These are phyloP conservation scores for Aleiodes testaceus DNA, from an alignment of 2,888 invertebrate genomes.

Conservation along the genomic window DNA sequence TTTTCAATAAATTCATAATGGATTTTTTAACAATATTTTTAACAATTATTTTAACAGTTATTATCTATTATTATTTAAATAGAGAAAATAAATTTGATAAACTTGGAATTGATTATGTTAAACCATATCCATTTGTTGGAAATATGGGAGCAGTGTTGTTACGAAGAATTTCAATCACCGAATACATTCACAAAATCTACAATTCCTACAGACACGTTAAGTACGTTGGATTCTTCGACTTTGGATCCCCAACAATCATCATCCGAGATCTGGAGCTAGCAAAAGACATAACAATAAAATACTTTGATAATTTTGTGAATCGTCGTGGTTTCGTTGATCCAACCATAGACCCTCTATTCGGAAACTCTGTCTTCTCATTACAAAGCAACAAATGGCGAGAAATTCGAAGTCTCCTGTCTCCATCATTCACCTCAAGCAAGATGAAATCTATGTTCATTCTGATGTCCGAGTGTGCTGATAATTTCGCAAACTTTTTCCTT, in stretches of 20 bases:
- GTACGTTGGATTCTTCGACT: slow-evolving; percentile 40
- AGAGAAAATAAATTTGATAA: slow-evolving; percentile 46
- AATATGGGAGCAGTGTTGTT: slow-evolving; percentile 46
- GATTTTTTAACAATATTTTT: slow-evolving; percentile 3
- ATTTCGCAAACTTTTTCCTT: slow-evolving; percentile 40
- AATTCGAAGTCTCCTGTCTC: slow-evolving; percentile 42
- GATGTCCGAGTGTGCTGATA: slow-evolving; percentile 45
- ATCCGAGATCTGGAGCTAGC: slow-evolving; percentile 63
- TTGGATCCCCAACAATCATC: slow-evolving; percentile 53
- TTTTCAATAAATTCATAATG: not conserved
- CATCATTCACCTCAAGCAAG: slow-evolving; percentile 51
- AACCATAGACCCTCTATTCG: slow-evolving; percentile 45
- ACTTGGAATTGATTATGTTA: slow-evolving; percentile 50
- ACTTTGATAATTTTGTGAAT: slow-evolving; percentile 49
- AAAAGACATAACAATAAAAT: slow-evolving; percentile 58
- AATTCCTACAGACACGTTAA: slow-evolving; percentile 49
- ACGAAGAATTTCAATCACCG: slow-evolving; percentile 27
- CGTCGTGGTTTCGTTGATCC: slow-evolving; percentile 41
- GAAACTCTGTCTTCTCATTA: slow-evolving; percentile 44
- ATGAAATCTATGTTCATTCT: slow-evolving; percentile 50
- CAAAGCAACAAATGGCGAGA: slow-evolving; percentile 45
- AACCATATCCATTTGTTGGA: slow-evolving; percentile 47
- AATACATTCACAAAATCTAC: slow-evolving; percentile 45
- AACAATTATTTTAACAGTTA: not conserved
- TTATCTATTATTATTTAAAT: slow-evolving; percentile 24